phyloP scores from a whole-genome alignment of 2,797 vertebrate species.

The Sebastes reedi region DNA sequence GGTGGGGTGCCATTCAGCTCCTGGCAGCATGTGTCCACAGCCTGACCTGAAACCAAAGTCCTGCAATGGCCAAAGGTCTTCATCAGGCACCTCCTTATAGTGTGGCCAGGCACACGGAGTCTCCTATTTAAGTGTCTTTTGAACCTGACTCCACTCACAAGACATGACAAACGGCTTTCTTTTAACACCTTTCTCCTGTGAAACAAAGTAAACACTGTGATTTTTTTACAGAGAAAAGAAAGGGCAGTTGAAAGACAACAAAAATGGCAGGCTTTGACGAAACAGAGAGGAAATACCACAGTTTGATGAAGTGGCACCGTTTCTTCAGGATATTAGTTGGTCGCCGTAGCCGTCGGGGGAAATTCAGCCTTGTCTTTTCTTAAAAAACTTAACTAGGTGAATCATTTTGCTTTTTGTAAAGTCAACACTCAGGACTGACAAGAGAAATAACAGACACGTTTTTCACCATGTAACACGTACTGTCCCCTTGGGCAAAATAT shows the following conservation, averaged over 20 bases:
- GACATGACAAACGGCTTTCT: conserved; percentile 36
- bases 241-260: conserved; percentile 22
- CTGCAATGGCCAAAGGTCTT: conserved; percentile 58
- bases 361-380: conserved; percentile 6
- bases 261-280: conserved; percentile 42
- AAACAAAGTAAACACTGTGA: conserved; percentile 66
- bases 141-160: conserved; percentile 3
- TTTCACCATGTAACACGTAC: not conserved
- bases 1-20: conserved; percentile 72
- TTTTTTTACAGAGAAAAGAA: conserved; percentile 22
- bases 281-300: conserved; percentile 32
- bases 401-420: conserved; percentile 45
- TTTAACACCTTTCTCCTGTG: conserved; percentile 49
- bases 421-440: conserved; percentile 30
- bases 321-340: conserved; percentile 34
- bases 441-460: conserved; percentile 22
- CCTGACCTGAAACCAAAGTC: conserved; percentile 75
- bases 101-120: conserved; percentile 13
- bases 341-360: conserved; percentile 11
- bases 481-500: conserved; percentile 5
- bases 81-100: conserved; percentile 40
- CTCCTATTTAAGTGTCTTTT: conserved; percentile 22
- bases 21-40: conserved; percentile 74
- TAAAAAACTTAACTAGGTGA: not conserved
- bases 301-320: conserved; percentile 20